phyloP scores from a whole-genome alignment of 2,113 vertebrate genomes.

The Corythoichthys intestinalis region DNA sequence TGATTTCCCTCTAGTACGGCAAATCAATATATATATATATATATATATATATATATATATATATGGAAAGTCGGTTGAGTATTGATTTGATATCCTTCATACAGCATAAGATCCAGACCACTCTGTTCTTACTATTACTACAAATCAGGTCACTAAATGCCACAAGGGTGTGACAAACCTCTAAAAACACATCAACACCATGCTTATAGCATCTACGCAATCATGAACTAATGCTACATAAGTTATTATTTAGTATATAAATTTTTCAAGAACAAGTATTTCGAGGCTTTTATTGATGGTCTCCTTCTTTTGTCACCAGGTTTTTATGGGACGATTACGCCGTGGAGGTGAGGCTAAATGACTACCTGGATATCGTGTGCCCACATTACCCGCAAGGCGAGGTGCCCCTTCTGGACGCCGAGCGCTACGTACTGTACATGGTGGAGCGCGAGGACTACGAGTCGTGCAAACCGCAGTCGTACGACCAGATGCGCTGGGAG shows the following conservation, averaged over 20 bases:
- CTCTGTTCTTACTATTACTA: too few relatives aligned
- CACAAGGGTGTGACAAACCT: too few relatives aligned
- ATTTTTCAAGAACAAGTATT: constrained; percentile 13
- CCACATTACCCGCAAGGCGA: constrained; percentile 85
- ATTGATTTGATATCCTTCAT: too few relatives aligned
- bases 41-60: too few relatives aligned
- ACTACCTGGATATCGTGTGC: constrained; percentile 94
- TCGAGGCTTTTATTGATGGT: constrained; percentile 11
- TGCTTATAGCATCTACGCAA: background rate
- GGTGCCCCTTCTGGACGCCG: constrained; percentile 69
- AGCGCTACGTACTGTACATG: constrained; percentile 89
- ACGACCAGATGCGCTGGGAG: constrained; percentile 90
- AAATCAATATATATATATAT: constrained; percentile 55
- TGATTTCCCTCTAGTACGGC: constrained; percentile 59
- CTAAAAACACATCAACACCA: background rate
- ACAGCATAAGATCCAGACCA: too few relatives aligned
- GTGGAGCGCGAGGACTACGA: constrained; percentile 82
- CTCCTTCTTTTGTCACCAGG: constrained; percentile 56
- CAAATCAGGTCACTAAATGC: too few relatives aligned
- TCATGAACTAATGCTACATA: constrained; percentile 18
- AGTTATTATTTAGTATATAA: constrained; percentile 32
- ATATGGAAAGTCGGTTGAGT: too few relatives aligned
- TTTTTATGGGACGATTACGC: constrained; percentile 76
- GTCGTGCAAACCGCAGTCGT: constrained; percentile 80
- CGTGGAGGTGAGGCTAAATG: constrained; percentile 81